These are phyloP conservation scores for Dryobates pubescens DNA, from an alignment of 2,797 vertebrate genomes.

Conservation along the genomic window DNA sequence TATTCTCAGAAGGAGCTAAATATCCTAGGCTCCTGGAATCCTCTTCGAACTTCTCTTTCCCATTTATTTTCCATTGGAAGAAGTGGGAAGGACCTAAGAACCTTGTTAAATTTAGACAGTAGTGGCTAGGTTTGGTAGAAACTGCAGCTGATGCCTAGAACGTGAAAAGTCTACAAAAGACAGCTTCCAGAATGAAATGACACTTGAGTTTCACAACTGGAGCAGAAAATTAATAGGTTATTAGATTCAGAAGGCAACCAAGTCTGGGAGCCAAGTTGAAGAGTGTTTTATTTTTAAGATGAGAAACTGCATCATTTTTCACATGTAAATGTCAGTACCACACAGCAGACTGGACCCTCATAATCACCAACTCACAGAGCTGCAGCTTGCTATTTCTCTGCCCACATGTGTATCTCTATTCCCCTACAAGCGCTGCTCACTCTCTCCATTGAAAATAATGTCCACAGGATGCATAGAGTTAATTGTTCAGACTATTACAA, in stretches of 20 bases:
- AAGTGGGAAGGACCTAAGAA: neutral
- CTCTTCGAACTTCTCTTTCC: neutral
- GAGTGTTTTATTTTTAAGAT: neutral
- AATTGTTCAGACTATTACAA: neutral
- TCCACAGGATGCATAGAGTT: neutral
- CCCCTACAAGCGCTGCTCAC: neutral
- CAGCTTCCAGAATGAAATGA: neutral
- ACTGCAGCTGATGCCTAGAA: neutral
- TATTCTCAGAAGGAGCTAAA: neutral
- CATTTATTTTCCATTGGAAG: neutral
- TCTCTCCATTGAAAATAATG: neutral
- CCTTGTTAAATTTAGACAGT: neutral
- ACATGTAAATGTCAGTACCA: neutral
- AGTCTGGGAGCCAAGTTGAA: neutral
- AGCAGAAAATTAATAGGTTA: neutral
- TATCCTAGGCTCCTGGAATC: neutral
- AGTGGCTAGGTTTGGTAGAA: neutral
- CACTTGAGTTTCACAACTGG: neutral
- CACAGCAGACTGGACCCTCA: neutral
- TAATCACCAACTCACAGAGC: neutral
- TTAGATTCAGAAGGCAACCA: neutral
- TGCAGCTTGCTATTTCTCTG: neutral
- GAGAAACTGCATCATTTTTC: neutral
- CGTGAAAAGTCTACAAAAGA: neutral
- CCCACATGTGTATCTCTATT: neutral